phyloP scores from a whole-genome alignment of 2,888 invertebrate genomes.

The Macaria liturata region DNA sequence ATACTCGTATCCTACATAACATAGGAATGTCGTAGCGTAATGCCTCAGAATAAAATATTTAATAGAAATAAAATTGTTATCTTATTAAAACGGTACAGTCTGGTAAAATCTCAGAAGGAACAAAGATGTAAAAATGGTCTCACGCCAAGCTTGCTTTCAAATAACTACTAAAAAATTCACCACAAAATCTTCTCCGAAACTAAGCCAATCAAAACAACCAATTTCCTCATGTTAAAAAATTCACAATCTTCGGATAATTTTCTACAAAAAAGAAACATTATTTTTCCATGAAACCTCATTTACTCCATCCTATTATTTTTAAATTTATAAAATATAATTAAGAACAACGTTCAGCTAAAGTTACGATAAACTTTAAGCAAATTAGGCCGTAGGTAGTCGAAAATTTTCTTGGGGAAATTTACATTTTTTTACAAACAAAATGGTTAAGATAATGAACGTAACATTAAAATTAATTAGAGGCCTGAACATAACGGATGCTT shows the following conservation, averaged over 20 bases:
- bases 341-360: constrained; percentile 6
- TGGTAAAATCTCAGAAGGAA: too few species aligned
- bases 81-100: too few species aligned
- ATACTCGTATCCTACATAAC: too few species aligned
- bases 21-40: too few species aligned
- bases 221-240: background rate
- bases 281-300: background rate
- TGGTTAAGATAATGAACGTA: constrained; percentile 27
- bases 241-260: background rate
- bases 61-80: too few species aligned
- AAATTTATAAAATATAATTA: background rate
- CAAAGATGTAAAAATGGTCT: too few species aligned
- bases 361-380: constrained; percentile 19
- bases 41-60: too few species aligned
- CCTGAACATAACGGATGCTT: constrained; percentile 29
- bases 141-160: too few species aligned
- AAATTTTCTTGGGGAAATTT: constrained; percentile 17
- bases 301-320: background rate
- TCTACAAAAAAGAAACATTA: background rate
- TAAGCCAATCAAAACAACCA: background rate
- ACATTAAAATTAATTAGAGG: constrained; percentile 35
- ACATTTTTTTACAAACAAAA: constrained; percentile 18
- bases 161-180: background rate
- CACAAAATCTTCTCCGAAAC: background rate
- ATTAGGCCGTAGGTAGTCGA: constrained; percentile 17